These are phyloP conservation scores for Enteromius thamalakanensis DNA, from an alignment of 2,797 vertebrate genomes.

Conservation along the genomic window DNA sequence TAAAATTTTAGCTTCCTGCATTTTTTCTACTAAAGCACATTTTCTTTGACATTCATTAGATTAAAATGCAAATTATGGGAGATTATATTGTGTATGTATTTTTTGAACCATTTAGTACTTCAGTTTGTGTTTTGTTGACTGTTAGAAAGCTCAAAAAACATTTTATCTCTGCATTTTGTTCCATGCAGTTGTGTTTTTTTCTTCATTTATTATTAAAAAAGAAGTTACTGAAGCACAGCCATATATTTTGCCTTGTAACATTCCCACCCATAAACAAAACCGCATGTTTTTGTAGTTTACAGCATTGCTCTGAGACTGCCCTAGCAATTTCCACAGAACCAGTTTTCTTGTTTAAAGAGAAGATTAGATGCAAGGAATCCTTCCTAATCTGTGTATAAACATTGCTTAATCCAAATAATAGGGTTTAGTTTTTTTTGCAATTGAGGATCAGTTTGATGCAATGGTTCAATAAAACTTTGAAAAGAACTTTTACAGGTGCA, in stretches of 20 bases:
- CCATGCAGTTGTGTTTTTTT: background rate
- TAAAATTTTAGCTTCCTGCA: background rate
- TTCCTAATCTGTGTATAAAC: slow-evolving; percentile 32
- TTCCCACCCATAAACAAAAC: slow-evolving; percentile 22
- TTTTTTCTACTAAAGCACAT: background rate
- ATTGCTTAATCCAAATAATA: slow-evolving; percentile 31
- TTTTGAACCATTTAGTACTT: background rate
- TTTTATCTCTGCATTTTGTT: background rate
- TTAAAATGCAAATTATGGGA: background rate
- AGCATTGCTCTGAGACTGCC: background rate
- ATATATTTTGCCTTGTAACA: slow-evolving; percentile 3
- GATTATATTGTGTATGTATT: background rate
- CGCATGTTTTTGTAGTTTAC: slow-evolving; percentile 1
- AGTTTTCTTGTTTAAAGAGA: slow-evolving; percentile 17
- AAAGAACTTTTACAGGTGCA: background rate
- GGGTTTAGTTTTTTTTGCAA: slow-evolving; percentile 9
- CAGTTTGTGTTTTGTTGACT: background rate
- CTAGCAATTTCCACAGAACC: slow-evolving; percentile 2
- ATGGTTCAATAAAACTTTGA: slow-evolving; percentile 15
- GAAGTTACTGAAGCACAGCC: background rate
- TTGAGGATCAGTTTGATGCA: background rate
- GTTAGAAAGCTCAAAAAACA: background rate
- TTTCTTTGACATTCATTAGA: background rate
- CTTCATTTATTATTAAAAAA: background rate
- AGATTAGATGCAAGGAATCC: slow-evolving; percentile 32